Percentiles rank a stretch among this genome's conserved stretches.
Evolutionary conservation across 1,140 invertebrate species (phyloP).

Genomic region (Drosophila pachea): DNA sequence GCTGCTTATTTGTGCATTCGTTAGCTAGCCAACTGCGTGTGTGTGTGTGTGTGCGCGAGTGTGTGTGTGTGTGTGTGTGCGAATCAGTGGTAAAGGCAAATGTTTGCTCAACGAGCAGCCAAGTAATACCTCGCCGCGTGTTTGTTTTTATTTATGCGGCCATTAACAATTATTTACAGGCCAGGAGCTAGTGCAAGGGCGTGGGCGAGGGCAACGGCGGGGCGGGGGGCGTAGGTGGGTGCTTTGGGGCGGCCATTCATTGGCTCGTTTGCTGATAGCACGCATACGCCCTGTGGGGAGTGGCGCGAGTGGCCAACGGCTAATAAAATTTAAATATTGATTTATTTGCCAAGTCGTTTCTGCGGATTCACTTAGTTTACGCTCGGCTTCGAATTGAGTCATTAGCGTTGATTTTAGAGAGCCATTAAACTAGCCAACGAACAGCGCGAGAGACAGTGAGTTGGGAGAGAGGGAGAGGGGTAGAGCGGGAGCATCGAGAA

Average conservation of each 20-base stretch:
- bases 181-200: not conserved
- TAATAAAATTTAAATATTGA: conserved; percentile 73
- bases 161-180: conserved; percentile 70
- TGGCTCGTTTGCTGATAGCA: conserved; percentile 46
- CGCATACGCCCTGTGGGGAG: conserved; percentile 53
- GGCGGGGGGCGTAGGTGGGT: no score
- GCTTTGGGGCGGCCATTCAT: conserved; percentile 13
- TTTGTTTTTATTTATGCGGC: conserved; percentile 43
- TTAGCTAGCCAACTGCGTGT: no score
- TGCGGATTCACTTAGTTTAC: conserved; percentile 39
- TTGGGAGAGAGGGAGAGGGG: no score
- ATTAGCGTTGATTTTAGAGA: conserved; percentile 64
- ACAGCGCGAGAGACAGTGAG: no score
- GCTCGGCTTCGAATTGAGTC: conserved; percentile 48
- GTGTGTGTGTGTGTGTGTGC: conserved; percentile 30
- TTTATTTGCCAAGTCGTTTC: conserved; percentile 44
- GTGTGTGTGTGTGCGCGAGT: not conserved
- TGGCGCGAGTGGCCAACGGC: conserved; percentile 8
- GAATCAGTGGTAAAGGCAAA: conserved; percentile 57
- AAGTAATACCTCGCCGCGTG: conserved; percentile 42
- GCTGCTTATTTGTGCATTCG: not conserved
- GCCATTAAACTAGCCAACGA: conserved; percentile 59
- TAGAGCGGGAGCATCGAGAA: not conserved
- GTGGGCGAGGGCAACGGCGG: no score
- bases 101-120: conserved; percentile 48